Evolutionary conservation across 2,797 vertebrate genomes (phyloP).

Genomic region (Danio albolineatus): DNA sequence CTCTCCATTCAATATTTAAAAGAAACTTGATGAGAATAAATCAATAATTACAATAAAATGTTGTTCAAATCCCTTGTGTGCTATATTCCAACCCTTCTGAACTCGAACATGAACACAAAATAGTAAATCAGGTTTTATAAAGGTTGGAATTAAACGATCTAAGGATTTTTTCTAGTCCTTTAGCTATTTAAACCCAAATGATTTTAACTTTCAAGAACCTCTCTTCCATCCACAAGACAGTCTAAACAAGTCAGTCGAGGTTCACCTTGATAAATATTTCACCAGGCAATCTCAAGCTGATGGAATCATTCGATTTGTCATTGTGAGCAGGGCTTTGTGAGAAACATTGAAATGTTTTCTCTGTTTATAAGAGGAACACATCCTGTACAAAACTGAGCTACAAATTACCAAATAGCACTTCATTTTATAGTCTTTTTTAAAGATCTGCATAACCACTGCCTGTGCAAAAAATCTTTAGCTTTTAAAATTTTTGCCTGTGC

Average conservation of each 20-base stretch:
- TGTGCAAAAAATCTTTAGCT: too few species aligned
- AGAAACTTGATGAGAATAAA: background rate
- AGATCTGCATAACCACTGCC: background rate
- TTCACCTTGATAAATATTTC: conserved; percentile 74
- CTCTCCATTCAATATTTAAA: background rate
- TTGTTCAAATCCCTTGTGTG: background rate
- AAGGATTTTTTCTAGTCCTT: background rate
- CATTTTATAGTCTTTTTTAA: background rate
- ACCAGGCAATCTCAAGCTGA: conserved; percentile 64
- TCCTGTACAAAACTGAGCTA: background rate
- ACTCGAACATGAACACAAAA: background rate
- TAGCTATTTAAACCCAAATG: background rate
- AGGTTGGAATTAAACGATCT: background rate
- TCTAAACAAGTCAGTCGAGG: conserved; percentile 66
- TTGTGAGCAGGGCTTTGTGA: conserved; percentile 26
- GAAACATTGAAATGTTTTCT: background rate
- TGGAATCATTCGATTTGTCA: conserved; percentile 28
- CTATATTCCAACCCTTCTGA: background rate
- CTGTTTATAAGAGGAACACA: background rate
- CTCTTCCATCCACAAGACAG: conserved; percentile 56
- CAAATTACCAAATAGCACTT: background rate
- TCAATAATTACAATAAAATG: background rate
- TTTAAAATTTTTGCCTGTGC: too few species aligned
- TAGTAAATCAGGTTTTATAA: background rate
- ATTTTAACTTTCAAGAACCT: conserved; percentile 25